Percentiles rank a stretch among this genome's conserved stretches.
Evolutionary conservation across 2,113 vertebrate species (phyloP).

Genomic region (Pseudorasbora parva): DNA sequence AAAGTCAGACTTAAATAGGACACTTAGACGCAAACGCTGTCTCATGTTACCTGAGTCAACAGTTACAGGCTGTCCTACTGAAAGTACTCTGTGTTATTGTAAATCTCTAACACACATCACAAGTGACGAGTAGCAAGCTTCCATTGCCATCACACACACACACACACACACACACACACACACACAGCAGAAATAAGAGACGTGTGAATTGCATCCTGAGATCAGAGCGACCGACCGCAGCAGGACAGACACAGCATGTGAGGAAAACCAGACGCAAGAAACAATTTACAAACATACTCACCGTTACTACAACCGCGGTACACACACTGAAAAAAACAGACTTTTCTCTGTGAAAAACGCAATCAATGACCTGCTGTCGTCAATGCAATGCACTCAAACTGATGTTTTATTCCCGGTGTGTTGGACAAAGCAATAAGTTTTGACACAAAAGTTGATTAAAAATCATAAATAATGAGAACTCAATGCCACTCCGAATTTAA

Average conservation of each 20-base stretch:
- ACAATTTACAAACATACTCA: not conserved
- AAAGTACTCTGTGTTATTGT: conserved; percentile 5
- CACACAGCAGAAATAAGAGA: not conserved
- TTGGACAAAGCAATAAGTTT: not conserved
- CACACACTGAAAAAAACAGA: not conserved
- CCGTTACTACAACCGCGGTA: not conserved
- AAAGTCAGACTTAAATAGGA: not conserved
- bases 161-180: not conserved
- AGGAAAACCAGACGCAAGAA: not conserved
- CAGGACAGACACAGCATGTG: not conserved
- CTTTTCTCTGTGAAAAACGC: not conserved
- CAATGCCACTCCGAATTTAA: not conserved
- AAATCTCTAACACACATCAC: not conserved
- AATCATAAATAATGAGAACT: not conserved
- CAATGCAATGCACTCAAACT: too few species aligned
- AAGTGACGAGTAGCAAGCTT: not conserved
- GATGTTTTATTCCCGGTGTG: too few species aligned
- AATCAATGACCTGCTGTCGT: not conserved
- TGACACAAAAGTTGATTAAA: not conserved
- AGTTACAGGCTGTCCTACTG: not conserved
- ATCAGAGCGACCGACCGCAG: conserved; percentile 48
- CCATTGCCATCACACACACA: not conserved
- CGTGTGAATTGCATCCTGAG: conserved; percentile 19
- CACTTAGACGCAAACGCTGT: not conserved
- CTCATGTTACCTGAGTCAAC: not conserved